These are phyloP conservation scores for Nestor notabilis DNA, from an alignment of 2,113 vertebrate species.

Conservation along the genomic window DNA sequence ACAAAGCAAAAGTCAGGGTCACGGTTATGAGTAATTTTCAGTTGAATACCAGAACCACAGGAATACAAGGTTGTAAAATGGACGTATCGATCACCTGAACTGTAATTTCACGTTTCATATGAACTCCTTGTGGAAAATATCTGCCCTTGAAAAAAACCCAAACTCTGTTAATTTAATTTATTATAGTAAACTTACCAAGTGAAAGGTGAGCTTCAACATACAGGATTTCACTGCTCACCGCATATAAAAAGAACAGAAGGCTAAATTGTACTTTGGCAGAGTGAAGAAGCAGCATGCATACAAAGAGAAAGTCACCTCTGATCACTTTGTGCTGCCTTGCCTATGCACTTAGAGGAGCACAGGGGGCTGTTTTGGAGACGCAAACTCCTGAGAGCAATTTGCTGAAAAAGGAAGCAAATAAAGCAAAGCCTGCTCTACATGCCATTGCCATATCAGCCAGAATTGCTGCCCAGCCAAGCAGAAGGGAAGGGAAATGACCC, in stretches of 20 bases:
- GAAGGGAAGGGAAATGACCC: constrained; percentile 21
- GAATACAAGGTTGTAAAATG: constrained; percentile 41
- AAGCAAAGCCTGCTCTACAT: neutral
- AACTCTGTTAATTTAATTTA: neutral
- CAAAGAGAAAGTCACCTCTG: neutral
- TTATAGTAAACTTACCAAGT: neutral
- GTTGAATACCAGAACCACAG: constrained; percentile 34
- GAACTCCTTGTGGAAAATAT: constrained; percentile 24
- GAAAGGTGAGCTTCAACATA: neutral
- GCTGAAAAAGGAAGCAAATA: constrained; percentile 18
- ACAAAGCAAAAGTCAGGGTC: constrained; percentile 48
- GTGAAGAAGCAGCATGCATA: neutral
- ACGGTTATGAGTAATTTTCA: constrained; percentile 51
- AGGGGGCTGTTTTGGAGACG: neutral
- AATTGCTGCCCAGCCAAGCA: constrained; percentile 14
- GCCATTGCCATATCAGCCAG: neutral
- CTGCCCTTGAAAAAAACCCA: neutral
- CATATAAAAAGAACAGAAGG: neutral
- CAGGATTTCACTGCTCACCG: neutral
- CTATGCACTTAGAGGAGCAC: neutral
- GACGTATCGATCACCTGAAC: constrained; percentile 30
- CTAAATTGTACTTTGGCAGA: neutral
- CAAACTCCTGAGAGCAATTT: neutral
- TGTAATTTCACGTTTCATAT: constrained; percentile 46
- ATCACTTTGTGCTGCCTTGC: neutral